phyloP scores from a whole-genome alignment of 1,140 invertebrate species.

The Brachionus angularis region DNA sequence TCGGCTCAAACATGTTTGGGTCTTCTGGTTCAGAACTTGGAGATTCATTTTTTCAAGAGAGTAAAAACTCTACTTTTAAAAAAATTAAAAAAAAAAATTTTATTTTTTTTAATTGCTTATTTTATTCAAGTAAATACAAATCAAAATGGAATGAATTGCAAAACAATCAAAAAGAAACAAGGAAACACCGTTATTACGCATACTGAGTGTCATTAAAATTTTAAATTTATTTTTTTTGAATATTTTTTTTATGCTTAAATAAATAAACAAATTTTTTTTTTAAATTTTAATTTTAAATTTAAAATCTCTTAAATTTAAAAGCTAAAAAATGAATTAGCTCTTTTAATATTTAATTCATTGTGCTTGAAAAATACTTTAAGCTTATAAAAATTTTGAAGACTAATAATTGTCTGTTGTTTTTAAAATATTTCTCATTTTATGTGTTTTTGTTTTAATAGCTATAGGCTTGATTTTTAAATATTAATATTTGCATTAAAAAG shows the following conservation, averaged over 20 bases:
- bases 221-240: background rate
- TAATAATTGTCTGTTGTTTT: too few species aligned
- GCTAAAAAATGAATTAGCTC: too few species aligned
- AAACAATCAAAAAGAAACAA: slow-evolving; percentile 28
- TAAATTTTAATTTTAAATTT: slow-evolving; percentile 30
- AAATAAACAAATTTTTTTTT: slow-evolving; percentile 5
- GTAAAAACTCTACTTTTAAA: background rate
- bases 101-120: too few species aligned
- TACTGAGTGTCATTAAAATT: slow-evolving; percentile 36
- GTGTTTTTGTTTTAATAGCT: too few species aligned
- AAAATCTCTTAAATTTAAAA: slow-evolving; percentile 1
- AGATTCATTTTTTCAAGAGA: slow-evolving; percentile 31
- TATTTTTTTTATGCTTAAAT: slow-evolving; percentile 16
- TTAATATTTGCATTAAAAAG: too few species aligned
- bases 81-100: background rate
- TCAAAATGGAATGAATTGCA: slow-evolving; percentile 34
- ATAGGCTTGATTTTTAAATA: too few species aligned
- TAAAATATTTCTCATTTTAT: too few species aligned
- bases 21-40: background rate
- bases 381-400: too few species aligned
- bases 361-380: too few species aligned
- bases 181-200: slow-evolving; percentile 40
- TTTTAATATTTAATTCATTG: too few species aligned
- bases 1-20: background rate
- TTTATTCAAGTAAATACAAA: slow-evolving; percentile 28